These are phyloP conservation scores for Uloborus plumipes DNA, from an alignment of 2,888 invertebrate species.

Conservation along the genomic window DNA sequence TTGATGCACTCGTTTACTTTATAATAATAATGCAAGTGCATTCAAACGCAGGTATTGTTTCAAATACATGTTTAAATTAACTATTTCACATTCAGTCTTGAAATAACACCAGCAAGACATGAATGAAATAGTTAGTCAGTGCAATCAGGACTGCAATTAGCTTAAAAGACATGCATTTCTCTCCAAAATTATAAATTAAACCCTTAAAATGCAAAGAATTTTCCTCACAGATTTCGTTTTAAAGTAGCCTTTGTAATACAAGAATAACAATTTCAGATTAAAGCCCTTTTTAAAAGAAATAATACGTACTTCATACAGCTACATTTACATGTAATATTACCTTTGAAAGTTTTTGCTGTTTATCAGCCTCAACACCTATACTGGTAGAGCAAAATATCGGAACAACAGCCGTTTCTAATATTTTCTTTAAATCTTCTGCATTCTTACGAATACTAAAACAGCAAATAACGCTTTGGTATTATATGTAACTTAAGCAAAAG, in stretches of 20 bases:
- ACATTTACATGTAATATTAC: conserved; percentile 68
- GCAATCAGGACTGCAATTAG: too few relatives aligned
- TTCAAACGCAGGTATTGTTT: too few relatives aligned
- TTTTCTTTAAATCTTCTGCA: conserved; percentile 91
- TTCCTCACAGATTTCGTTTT: too few relatives aligned
- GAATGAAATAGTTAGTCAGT: too few relatives aligned
- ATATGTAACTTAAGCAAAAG: neutral
- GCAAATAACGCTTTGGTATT: conserved; percentile 41
- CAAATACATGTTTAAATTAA: too few relatives aligned
- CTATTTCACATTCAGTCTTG: too few relatives aligned
- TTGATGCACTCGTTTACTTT: too few relatives aligned
- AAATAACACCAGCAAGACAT: too few relatives aligned
- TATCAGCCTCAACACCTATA: conserved; percentile 87
- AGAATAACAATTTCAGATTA: conserved; percentile 43
- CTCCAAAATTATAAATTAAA: too few relatives aligned
- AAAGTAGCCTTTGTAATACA: neutral
- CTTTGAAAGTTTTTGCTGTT: conserved; percentile 91
- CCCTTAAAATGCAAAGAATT: too few relatives aligned
- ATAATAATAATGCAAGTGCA: too few relatives aligned
- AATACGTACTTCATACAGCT: neutral
- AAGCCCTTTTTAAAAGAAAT: neutral
- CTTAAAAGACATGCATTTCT: too few relatives aligned
- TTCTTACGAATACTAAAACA: conserved; percentile 91
- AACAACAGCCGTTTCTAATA: conserved; percentile 94
- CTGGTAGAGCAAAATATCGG: conserved; percentile 98